Percentiles rank a stretch among this genome's conserved stretches.
Conservation (phyloP, 2,113 vertebrate species). For the Telmatochromis sp. region DNA sequence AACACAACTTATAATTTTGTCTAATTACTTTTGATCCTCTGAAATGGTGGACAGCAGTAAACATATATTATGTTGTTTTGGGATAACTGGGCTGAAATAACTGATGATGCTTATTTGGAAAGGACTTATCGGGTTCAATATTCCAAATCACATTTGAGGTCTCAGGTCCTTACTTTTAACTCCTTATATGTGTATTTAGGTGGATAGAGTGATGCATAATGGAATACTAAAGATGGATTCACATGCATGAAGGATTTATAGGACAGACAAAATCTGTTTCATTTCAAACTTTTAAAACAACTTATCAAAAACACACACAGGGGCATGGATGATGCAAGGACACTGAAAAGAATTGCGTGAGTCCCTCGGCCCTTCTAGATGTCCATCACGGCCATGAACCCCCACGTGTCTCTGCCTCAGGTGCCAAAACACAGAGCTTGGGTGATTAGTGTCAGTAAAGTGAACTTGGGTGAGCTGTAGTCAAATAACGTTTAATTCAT, state of each 20-base stretch:
- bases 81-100: not conserved
- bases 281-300: not conserved
- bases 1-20: fast-evolving
- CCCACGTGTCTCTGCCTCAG: not conserved
- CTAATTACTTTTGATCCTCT: not conserved
- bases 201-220: not conserved
- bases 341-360: not conserved
- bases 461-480: not conserved
- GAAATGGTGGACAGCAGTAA: not conserved
- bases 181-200: not conserved
- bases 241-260: not conserved
- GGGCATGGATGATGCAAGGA: not conserved
- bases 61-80: not conserved
- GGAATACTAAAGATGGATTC: not conserved
- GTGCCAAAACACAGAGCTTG: not conserved
- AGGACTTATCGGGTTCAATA: not conserved
- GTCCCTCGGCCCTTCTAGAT: not conserved
- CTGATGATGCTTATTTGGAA: not conserved
- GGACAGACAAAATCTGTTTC: fast-evolving
- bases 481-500: not conserved
- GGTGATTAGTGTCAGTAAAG: not conserved
- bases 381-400: not conserved
- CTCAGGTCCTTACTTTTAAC: not conserved
- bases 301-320: not conserved
- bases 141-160: not conserved